These are phyloP conservation scores for Morpho helenor DNA, from an alignment of 2,888 invertebrate species.

Conservation along the genomic window DNA sequence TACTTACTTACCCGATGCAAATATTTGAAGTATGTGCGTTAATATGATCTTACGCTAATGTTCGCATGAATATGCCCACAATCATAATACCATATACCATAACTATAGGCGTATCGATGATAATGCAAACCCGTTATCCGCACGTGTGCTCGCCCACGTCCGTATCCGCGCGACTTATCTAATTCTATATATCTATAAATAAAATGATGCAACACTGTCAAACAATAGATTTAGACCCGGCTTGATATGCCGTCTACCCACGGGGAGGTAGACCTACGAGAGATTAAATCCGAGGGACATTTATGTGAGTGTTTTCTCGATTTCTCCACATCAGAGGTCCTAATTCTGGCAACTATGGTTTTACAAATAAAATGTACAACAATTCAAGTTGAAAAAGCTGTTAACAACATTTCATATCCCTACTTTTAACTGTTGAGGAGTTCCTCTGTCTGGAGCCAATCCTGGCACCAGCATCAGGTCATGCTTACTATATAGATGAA, in stretches of 20 bases:
- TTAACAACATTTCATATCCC: too few relatives aligned
- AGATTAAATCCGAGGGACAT: too few relatives aligned
- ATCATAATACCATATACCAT: conserved; percentile 1
- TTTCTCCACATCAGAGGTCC: too few relatives aligned
- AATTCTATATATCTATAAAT: conserved; percentile 8
- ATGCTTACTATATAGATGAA: too few relatives aligned
- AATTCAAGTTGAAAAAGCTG: too few relatives aligned
- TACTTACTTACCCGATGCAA: not conserved
- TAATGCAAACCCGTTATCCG: conserved; percentile 56
- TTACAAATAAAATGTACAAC: too few relatives aligned
- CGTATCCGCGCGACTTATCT: conserved; percentile 28
- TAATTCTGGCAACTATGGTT: too few relatives aligned
- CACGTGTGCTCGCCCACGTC: conserved; percentile 57
- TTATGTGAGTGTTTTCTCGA: too few relatives aligned
- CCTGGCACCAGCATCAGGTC: too few relatives aligned
- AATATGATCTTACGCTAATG: conserved; percentile 9
- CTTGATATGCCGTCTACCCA: not conserved
- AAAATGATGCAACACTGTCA: conserved; percentile 13
- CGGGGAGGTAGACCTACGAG: not conserved
- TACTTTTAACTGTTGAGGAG: too few relatives aligned
- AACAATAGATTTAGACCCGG: conserved; percentile 8
- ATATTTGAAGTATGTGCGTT: conserved; percentile 5
- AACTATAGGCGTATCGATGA: conserved; percentile 39
- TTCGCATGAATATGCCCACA: not conserved
- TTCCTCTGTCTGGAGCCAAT: too few relatives aligned